Conservation (phyloP, 2,888 invertebrate genomes). For the Drosophila falleni region DNA sequence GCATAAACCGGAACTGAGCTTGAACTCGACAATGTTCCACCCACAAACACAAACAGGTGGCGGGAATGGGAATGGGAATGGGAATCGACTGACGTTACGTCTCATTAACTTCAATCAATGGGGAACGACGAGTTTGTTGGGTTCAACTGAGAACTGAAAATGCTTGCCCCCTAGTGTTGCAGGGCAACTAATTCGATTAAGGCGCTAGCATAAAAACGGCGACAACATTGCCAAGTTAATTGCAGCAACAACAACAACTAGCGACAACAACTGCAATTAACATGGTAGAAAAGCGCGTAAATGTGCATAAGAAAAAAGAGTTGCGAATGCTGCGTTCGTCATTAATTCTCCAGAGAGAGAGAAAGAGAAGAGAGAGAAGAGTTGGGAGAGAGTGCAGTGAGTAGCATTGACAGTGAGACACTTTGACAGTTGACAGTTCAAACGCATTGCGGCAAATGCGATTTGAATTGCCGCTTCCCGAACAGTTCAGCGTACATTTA, state of each 20-base stretch:
- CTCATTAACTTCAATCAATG: slow-evolving; percentile 79
- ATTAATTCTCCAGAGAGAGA: slow-evolving; percentile 42
- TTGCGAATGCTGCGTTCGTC: slow-evolving; percentile 36
- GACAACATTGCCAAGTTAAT: slow-evolving; percentile 63
- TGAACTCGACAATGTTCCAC: slow-evolving; percentile 18
- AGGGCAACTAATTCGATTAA: slow-evolving; percentile 73
- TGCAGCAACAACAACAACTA: slow-evolving; percentile 41
- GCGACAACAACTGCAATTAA: slow-evolving; percentile 30
- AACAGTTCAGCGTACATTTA: slow-evolving; percentile 45
- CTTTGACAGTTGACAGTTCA: slow-evolving; percentile 31
- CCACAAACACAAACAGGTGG: slow-evolving; percentile 18
- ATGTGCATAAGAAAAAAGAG: slow-evolving; percentile 28
- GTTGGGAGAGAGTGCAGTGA: too few species aligned
- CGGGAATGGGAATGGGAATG: not conserved
- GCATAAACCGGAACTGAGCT: slow-evolving; percentile 70
- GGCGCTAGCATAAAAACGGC: slow-evolving; percentile 43
- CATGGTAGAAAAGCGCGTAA: slow-evolving; percentile 45
- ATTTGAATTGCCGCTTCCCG: slow-evolving; percentile 9
- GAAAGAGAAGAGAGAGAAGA: not conserved
- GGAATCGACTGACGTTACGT: slow-evolving; percentile 31
- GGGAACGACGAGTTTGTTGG: slow-evolving; percentile 10
- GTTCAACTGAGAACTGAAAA: slow-evolving; percentile 11
- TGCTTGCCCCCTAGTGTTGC: slow-evolving; percentile 22
- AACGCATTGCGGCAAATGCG: slow-evolving; percentile 36
- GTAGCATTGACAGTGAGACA: slow-evolving; percentile 8